Base-by-base conservation (phyloP, 2,888 invertebrate genomes). In the Tenthredo mesomela region DNA sequence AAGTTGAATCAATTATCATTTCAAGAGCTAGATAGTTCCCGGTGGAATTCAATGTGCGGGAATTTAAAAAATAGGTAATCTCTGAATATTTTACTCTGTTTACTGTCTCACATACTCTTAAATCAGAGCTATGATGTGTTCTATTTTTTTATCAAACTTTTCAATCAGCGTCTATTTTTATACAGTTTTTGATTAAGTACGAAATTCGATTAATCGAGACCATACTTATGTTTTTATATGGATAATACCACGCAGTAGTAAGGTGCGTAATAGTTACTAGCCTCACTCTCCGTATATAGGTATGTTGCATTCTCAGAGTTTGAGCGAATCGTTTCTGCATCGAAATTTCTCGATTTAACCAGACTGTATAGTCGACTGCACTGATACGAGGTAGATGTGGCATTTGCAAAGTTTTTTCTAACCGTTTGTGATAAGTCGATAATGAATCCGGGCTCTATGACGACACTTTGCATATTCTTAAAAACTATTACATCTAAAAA, bases 361-460 rank as follows among this genome's bases (percentile, higher is more conserved):
- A 33, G 33, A 21, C 21, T 43, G 71, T 6, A 10, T n/a, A 43
- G 21, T 40, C 40, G 37, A 25, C 25, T n/a, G 50, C 58, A 61
- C 37, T 61, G 21, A 37, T 37, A 37, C 29, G 54, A 29, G n/a
- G 47, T 29, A n/a, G 80, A 61, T 61, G 61, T 58, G 10, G 37
- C 21, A 21, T 80, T 80, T n/a, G 40, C 18, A 15, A 80, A 80
- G 61, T 82, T 82, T 12, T 67, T 67, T 10, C 0, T 4, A 65
- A 82, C 50, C 10, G 7, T 58, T 25, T 47, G 18, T 47, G 47
- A 70, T 15, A 15, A 21, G 47, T 70, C 82, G n/a, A 65, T 47
- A 15, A n/a, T 15, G 67, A 82, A 82, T 47, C 82, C 82, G 29
- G 82, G 82, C 29, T 67, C 65, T n/a, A 82, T 82, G 6, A 29